These are phyloP conservation scores for Proteles cristata DNA, from an alignment of 2,113 vertebrate species.

Conservation along the genomic window DNA sequence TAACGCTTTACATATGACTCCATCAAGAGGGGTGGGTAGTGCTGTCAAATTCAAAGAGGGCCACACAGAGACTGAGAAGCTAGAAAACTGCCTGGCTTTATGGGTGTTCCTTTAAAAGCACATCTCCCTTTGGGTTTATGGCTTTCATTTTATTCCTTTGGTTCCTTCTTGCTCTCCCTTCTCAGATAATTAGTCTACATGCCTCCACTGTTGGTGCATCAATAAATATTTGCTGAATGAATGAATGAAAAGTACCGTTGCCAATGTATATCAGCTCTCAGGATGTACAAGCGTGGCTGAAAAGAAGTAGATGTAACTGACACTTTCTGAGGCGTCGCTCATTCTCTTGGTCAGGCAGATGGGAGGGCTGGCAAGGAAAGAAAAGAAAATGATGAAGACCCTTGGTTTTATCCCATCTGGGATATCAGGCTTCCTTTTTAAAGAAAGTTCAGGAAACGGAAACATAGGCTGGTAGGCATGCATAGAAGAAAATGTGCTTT, in stretches of 20 bases:
- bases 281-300: neutral
- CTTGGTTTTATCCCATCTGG: slow-evolving; percentile 38
- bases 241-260: neutral
- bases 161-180: slow-evolving; percentile 32
- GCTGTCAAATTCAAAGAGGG: neutral
- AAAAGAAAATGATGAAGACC: neutral
- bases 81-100: neutral
- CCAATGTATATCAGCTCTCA: neutral
- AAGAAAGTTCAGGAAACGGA: slow-evolving; percentile 13
- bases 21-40: neutral
- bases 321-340: neutral
- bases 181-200: neutral
- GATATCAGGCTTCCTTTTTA: neutral
- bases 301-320: neutral
- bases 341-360: neutral
- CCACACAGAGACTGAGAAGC: neutral
- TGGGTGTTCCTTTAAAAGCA: slow-evolving; percentile 5
- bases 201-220: slow-evolving; percentile 13
- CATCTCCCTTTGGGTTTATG: neutral
- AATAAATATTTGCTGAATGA: slow-evolving; percentile 29
- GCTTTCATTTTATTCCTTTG: slow-evolving; percentile 36
- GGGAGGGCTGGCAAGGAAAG: neutral
- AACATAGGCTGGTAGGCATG: neutral
- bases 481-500: neutral
- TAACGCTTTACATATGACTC: slow-evolving; percentile 42